Evolutionary conservation across 2,888 invertebrate species (phyloP).

Genomic region (Notocelia uddmanniana): DNA sequence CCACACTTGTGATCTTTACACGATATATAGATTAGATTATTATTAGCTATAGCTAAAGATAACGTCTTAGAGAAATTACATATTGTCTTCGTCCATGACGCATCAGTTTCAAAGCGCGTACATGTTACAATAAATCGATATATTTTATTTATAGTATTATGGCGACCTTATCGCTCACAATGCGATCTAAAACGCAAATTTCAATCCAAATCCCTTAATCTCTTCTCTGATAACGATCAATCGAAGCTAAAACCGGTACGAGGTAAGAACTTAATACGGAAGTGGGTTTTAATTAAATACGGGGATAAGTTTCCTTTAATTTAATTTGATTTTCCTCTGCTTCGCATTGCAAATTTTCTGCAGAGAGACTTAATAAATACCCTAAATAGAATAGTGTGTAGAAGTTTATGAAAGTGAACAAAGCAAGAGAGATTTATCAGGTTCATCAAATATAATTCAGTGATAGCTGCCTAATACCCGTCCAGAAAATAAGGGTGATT

Average conservation of each 20-base stretch:
- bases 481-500: too few species aligned
- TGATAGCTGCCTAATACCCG: too few species aligned
- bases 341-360: neutral
- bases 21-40: too few species aligned
- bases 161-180: neutral
- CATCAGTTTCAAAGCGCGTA: neutral
- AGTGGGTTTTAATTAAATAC: neutral
- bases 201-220: neutral
- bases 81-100: neutral
- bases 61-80: neutral
- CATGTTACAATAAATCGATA: neutral
- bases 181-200: neutral
- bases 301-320: neutral
- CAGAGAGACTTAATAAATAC: neutral
- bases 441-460: too few species aligned
- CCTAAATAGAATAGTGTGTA: too few species aligned
- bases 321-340: neutral
- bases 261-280: neutral
- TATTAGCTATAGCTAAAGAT: too few species aligned
- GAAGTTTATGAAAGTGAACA: too few species aligned
- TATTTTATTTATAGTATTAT: neutral
- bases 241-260: neutral
- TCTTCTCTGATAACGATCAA: neutral
- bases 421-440: too few species aligned
- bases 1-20: constrained; percentile 9